A percentile compares a stretch with the other conserved stretches of the same genome.
These are phyloP conservation scores for Chaetodon trifascialis DNA, from an alignment of 2,113 vertebrate species.

Conservation along the genomic window DNA sequence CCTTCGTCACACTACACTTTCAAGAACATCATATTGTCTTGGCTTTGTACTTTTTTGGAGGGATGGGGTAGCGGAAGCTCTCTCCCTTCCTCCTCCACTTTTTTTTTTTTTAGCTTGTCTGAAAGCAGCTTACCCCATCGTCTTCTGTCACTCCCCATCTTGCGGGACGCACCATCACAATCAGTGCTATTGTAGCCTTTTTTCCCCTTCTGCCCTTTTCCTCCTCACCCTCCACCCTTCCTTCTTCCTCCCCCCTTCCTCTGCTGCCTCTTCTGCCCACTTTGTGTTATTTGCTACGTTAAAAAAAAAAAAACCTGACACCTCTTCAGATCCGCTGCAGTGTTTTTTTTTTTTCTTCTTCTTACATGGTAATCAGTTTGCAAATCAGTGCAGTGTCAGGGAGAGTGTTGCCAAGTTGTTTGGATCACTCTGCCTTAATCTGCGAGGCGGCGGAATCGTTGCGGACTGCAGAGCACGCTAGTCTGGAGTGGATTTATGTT, in stretches of 20 bases:
- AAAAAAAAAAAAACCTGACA: slow-evolving; percentile 39
- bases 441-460: slow-evolving; percentile 67
- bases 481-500: slow-evolving; percentile 80
- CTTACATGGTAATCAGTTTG: slow-evolving; percentile 81
- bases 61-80: neutral
- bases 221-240: neutral
- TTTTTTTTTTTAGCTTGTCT: slow-evolving; percentile 11
- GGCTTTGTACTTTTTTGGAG: neutral
- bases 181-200: slow-evolving; percentile 52
- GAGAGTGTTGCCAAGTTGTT: slow-evolving; percentile 77
- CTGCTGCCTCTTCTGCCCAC: slow-evolving; percentile 10
- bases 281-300: slow-evolving; percentile 41
- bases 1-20: neutral
- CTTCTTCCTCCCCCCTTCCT: neutral
- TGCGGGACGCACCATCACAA: slow-evolving; percentile 48
- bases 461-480: slow-evolving; percentile 64
- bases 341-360: slow-evolving; percentile 31
- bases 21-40: slow-evolving; percentile 2
- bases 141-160: slow-evolving; percentile 39
- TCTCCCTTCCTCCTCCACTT: neutral
- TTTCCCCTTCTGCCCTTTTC: neutral
- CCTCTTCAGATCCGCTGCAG: slow-evolving; percentile 55
- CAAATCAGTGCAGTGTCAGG: slow-evolving; percentile 82
- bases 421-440: slow-evolving; percentile 83
- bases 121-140: slow-evolving; percentile 45